Percentiles rank a stretch among this genome's conserved stretches.
Evolutionary conservation across 2,888 invertebrate species (phyloP).

Genomic region (Marronus borbonicus): DNA sequence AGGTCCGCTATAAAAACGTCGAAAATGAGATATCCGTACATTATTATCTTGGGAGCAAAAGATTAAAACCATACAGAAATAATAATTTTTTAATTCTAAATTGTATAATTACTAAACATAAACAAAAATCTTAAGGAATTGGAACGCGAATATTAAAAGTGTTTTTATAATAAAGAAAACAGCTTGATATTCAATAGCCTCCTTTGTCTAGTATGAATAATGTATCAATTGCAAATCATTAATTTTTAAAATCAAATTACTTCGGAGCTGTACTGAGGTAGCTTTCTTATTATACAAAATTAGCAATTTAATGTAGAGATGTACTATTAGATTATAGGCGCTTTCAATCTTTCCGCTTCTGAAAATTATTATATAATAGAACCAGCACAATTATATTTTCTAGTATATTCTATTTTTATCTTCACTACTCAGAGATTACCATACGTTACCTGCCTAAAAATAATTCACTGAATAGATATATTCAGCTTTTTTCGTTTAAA

Average conservation of each 20-base stretch:
- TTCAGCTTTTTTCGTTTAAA: conserved; percentile 20
- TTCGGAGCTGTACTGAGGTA: conserved; percentile 50
- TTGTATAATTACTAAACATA: no score
- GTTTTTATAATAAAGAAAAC: not conserved
- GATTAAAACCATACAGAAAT: no score
- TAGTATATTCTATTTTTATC: conserved; percentile 1
- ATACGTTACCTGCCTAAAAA: not conserved
- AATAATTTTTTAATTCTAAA: no score
- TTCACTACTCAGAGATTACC: not conserved
- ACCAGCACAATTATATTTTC: conserved; percentile 30
- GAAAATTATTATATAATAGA: conserved; percentile 36
- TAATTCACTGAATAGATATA: conserved; percentile 26
- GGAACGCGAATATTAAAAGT: not conserved
- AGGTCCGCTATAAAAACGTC: no score
- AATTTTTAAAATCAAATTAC: conserved; percentile 38
- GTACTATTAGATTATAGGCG: conserved; percentile 52
- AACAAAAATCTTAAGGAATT: no score
- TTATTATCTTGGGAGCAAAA: no score
- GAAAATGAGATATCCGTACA: no score
- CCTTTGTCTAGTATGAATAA: not conserved
- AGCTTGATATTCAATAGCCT: not conserved
- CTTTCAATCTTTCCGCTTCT: conserved; percentile 54
- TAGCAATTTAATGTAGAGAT: conserved; percentile 48
- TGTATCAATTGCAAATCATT: conserved; percentile 2
- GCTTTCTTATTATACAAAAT: conserved; percentile 47